Evolutionary conservation across 92 coral and sea anemone genomes (phyloP), one percentile per base, ranked within the genome.

Genomic region (Porites lobata): DNA sequence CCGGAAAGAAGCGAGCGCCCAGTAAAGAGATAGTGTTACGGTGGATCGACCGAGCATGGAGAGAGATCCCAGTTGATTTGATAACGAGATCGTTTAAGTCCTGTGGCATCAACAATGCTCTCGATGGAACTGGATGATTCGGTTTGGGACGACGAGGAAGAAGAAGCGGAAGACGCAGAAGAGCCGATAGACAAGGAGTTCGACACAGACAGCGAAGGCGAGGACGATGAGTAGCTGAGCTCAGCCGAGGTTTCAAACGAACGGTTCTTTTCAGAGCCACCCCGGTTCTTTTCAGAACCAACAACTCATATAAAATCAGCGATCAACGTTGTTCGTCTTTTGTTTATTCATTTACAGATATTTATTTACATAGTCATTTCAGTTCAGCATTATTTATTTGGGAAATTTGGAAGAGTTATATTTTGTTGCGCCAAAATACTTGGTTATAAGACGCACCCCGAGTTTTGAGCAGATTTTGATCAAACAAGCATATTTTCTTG

Each of bases 91-190:
- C 91, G 47, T 87, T 80, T 81, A 69, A 78, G 47, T 78, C 84
- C 58, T 87, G 91, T 43, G 91, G 82, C 8, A 87, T 87, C 80
- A 68, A 67, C 38, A 87, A 87, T 84, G 68, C 61, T 56, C 91
- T 87, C 70, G 87, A 88, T 61, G 81, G 88, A 2, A 84, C 81
- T 26, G 88, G 81, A 84, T 75, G 88, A 75, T 29, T 2, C 32
- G 32, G 32, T 29, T 29, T 29, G 32, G 32, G 32, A 29, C 32
- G 32, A 29, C 3, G 72, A 72, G 61, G 88, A 84, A 26, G 51
- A 53, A n/a, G 77, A 32, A 51, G 17, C 54, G 7, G 67, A 69
- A 47, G 65, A 50, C 13, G 32, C 26, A 53, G 78, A 82, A 24
- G 79, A 82, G n/a, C 61, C 76, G 32, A 29, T 29, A 3, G 32